phyloP scores from a whole-genome alignment of 2,113 vertebrate genomes.

The Stigmatopora argus region DNA sequence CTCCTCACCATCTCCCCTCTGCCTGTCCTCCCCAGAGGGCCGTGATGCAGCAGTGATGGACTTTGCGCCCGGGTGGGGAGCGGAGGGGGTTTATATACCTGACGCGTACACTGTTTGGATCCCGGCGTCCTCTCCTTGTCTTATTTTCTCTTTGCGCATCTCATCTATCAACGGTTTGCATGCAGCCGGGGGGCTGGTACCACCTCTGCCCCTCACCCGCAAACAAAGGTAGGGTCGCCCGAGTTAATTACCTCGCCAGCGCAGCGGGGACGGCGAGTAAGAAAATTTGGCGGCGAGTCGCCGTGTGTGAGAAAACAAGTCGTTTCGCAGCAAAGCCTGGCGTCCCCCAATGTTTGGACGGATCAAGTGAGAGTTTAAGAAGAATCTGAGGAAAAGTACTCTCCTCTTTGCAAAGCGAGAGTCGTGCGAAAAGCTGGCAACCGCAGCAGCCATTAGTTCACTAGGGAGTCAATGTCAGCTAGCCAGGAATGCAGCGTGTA shows the following conservation, averaged over 20 bases:
- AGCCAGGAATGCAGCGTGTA: conserved; percentile 27
- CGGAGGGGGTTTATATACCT: conserved; percentile 34
- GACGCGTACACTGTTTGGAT: conserved; percentile 26
- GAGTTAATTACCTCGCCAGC: conserved; percentile 63
- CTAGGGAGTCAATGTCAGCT: conserved; percentile 38
- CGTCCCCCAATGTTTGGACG: not conserved
- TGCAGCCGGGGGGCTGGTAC: conserved; percentile 30
- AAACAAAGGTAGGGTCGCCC: conserved; percentile 53
- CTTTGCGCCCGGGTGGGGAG: conserved; percentile 28
- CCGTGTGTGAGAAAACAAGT: conserved; percentile 33
- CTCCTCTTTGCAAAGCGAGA: not conserved
- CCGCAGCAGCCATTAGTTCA: conserved; percentile 42
- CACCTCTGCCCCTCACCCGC: conserved; percentile 30
- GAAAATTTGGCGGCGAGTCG: conserved; percentile 24
- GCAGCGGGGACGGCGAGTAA: conserved; percentile 29
- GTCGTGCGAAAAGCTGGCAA: not conserved
- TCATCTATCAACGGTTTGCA: conserved; percentile 15
- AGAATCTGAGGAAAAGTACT: not conserved
- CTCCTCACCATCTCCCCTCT: conserved; percentile 28
- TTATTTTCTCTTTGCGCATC: conserved; percentile 17
- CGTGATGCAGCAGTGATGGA: conserved; percentile 52
- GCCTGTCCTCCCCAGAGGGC: conserved; percentile 61
- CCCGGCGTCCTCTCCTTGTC: conserved; percentile 12
- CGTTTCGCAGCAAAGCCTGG: not conserved
- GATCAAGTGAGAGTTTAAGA: not conserved